Evolutionary conservation across 1,140 invertebrate species (phyloP).

Genomic region (Drosophila orena): DNA sequence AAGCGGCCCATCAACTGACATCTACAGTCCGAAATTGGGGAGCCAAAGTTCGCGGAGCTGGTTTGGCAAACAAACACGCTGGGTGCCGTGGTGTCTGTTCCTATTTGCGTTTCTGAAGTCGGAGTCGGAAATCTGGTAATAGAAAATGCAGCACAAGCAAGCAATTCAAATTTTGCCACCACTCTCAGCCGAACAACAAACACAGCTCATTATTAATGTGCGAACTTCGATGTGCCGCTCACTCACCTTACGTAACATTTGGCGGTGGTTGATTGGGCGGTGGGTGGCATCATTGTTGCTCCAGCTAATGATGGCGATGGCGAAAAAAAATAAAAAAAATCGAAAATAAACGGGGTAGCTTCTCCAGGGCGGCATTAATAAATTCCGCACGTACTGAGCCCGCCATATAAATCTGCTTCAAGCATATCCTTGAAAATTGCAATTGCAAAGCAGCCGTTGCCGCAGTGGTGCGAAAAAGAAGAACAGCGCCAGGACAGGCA

Average conservation of each 20-base stretch:
- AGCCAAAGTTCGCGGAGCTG: constrained; percentile 18
- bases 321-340: neutral
- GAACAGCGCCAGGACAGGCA: constrained; percentile 40
- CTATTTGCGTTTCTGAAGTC: constrained; percentile 42
- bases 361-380: constrained; percentile 66
- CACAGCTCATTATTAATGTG: constrained; percentile 63
- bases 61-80: constrained; percentile 5
- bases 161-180: constrained; percentile 16
- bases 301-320: constrained; percentile 42
- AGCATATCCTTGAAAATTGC: constrained; percentile 84
- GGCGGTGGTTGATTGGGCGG: neutral
- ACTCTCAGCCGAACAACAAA: constrained; percentile 16
- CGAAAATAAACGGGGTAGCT: neutral
- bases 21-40: constrained; percentile 11
- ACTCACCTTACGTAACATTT: constrained; percentile 59
- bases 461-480: constrained; percentile 48
- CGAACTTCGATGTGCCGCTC: constrained; percentile 64
- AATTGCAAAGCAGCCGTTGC: constrained; percentile 71
- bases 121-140: constrained; percentile 49
- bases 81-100: constrained; percentile 33
- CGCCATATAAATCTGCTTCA: constrained; percentile 81
- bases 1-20: constrained; percentile 35
- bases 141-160: constrained; percentile 48
- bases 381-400: constrained; percentile 79
- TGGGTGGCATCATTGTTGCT: constrained; percentile 28